Conservation (phyloP, 2,888 invertebrate species). For the Oasisia sp. region DNA sequence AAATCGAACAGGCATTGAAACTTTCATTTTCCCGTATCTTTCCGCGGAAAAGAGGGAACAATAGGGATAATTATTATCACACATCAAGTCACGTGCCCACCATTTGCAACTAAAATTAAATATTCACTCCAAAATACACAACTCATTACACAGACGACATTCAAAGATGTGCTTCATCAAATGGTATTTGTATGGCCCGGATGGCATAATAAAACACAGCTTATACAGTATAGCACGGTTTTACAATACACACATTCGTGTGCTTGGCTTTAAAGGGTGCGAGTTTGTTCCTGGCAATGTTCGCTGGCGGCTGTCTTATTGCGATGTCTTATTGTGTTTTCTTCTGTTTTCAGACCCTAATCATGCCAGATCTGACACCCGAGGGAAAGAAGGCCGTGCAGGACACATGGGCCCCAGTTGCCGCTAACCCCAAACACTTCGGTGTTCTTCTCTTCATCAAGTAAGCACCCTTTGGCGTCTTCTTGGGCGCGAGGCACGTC, state of each 20-base stretch:
- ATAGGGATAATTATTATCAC: background rate
- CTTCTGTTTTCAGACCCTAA: background rate
- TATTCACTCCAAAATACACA: background rate
- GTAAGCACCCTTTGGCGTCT: conserved; percentile 30
- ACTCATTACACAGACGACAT: background rate
- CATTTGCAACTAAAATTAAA: background rate
- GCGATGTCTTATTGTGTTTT: background rate
- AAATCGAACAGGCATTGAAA: too few species aligned
- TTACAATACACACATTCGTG: background rate
- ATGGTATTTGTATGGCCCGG: background rate
- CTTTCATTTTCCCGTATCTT: too few species aligned
- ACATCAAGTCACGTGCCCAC: background rate
- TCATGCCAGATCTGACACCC: conserved; percentile 40
- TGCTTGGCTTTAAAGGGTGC: background rate
- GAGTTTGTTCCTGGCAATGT: background rate
- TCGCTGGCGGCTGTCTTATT: background rate
- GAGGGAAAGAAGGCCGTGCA: conserved; percentile 40
- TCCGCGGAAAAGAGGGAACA: too few species aligned
- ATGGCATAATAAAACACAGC: background rate
- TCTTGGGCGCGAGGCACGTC: too few species aligned
- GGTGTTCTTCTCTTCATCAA: conserved; percentile 38
- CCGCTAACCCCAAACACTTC: conserved; percentile 35
- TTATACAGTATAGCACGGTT: background rate
- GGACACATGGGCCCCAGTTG: conserved; percentile 41
- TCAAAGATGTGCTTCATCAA: background rate